phyloP scores from a whole-genome alignment of 1,140 invertebrate genomes.

The Venturia canescens region DNA sequence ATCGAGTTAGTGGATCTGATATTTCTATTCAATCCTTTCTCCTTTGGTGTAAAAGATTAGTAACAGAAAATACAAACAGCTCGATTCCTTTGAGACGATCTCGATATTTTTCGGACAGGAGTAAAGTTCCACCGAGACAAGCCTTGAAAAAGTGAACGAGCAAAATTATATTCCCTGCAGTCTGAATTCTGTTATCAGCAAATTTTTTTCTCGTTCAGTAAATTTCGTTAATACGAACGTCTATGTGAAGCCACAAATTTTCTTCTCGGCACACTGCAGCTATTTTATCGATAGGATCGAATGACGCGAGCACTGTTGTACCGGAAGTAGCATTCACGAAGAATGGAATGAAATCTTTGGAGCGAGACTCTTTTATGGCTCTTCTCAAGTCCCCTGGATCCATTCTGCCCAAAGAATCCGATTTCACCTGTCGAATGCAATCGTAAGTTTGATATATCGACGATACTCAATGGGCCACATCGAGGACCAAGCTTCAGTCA shows the following conservation, averaged over 20 bases:
- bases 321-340: conserved; percentile 87
- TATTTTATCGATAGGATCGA: conserved; percentile 87
- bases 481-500: no score
- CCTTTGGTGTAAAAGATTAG: neutral
- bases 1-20: no score
- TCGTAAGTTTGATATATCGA: no score
- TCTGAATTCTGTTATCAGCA: no score
- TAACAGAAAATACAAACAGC: conserved; percentile 75
- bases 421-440: conserved; percentile 78
- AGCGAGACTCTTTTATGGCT: conserved; percentile 75
- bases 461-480: no score
- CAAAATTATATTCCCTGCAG: neutral
- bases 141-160: conserved; percentile 75
- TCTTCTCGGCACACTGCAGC: conserved; percentile 82
- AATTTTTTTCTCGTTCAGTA: no score
- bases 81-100: conserved; percentile 83
- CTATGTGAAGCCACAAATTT: conserved; percentile 91
- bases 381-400: conserved; percentile 77
- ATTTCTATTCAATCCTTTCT: conserved; percentile 3
- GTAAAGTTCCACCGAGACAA: conserved; percentile 88
- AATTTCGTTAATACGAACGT: conserved; percentile 85
- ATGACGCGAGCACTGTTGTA: conserved; percentile 88
- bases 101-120: conserved; percentile 84
- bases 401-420: conserved; percentile 84
- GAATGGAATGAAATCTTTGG: conserved; percentile 78